Evolutionary conservation across 2,113 vertebrate species (phyloP).

Genomic region (Podarcis cretensis): DNA sequence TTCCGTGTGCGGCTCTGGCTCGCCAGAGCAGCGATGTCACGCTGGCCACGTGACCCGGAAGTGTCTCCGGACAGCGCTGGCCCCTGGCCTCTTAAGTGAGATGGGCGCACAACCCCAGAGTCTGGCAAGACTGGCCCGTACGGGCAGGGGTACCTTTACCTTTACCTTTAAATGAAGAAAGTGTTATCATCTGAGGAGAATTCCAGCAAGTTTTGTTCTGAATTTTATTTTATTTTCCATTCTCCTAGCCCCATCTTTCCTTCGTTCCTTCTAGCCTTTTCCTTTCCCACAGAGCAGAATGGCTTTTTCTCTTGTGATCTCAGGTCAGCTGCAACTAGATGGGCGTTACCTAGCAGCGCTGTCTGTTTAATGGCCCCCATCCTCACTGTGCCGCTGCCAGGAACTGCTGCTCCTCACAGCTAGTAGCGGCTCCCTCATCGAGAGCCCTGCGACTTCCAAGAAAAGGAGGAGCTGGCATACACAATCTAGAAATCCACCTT

Average conservation of each 20-base stretch:
- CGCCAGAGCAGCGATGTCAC: no score
- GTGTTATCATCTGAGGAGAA: background rate
- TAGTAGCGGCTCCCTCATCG: background rate
- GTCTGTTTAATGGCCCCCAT: background rate
- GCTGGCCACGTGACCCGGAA: no score
- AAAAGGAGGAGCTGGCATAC: background rate
- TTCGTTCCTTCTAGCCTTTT: fast-evolving
- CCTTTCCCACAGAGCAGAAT: fast-evolving
- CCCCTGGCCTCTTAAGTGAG: no score
- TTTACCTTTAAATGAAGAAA: background rate
- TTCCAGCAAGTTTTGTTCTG: background rate
- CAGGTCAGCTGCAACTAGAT: background rate
- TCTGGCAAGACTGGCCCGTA: no score
- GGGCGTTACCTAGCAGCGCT: background rate
- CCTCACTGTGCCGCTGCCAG: background rate
- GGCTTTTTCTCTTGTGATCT: background rate
- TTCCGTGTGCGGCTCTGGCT: no score
- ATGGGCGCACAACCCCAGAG: no score
- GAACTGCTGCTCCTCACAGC: background rate
- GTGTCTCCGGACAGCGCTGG: no score
- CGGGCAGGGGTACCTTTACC: no score
- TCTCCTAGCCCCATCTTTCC: fast-evolving
- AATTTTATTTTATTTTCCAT: background rate
- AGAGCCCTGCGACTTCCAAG: background rate
- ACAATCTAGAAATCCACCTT: background rate